Base-by-base conservation (phyloP, 1,140 invertebrate genomes). In the Drosophila trapezifrons region DNA sequence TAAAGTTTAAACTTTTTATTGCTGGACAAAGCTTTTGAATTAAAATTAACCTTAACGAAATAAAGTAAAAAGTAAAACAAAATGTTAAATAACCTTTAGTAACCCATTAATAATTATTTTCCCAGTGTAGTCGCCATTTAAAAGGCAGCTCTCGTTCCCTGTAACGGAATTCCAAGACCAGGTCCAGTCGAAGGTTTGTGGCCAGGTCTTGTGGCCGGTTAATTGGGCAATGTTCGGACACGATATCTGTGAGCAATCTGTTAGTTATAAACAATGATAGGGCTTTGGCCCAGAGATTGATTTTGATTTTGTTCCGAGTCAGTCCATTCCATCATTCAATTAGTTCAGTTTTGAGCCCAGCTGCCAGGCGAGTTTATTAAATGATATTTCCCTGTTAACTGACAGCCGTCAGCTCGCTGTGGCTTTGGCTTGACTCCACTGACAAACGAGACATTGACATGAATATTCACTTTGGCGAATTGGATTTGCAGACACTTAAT, bases 341-440 rank as follows among this genome's bases (percentile, higher is more conserved):
- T 75, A 80, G 40, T 64, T 18, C 20, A 37, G 17, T 46, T 49
- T 76, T 56, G 15, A 59, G 54, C 45, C 4, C 1, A 10, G 12
- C 15, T 60, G 56, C 40, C 60, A 38, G 22, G 49, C 42, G 42
- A 63, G 27, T 42, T 60, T 56, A 60, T 62, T 55, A 83, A 87
- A 87, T 86, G 66, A 83, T 76, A 79, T 79, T 77, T 76, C 40
- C 71, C 58, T 83, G 83, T 76, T 42, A 76, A 47, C 60, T 87
- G 82, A 76, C 81, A 74, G 15, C 35, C 7, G 10, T 12, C n/a
- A n/a, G 22, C 22, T 8, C 17, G 18, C 22, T 43, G 8, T n/a
- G 63, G n/a, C 9, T 45, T 22, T 32, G 20, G 6, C 18, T 47
- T 29, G 13, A 9, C 51, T 63, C 29, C 29, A 74, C 43, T 75